Evolutionary conservation across 2,797 vertebrate species (phyloP), one percentile per base, ranked within the genome.

Genomic region (Petrocephalus schoutedeni): DNA sequence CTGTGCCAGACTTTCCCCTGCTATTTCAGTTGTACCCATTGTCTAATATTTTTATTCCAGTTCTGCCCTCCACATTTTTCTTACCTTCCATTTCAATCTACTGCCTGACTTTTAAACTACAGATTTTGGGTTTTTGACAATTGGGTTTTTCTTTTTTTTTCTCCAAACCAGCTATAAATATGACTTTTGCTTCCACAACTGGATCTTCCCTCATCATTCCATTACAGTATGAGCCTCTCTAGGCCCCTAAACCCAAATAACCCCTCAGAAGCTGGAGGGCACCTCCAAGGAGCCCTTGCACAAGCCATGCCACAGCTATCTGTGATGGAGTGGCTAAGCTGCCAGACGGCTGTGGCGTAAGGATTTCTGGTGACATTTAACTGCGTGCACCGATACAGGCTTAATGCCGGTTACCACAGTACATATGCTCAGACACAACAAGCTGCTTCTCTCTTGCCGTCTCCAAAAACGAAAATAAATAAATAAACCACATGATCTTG

Each of bases 361-460:
- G 58, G 71, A 87, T 89, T 87, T 89, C 23, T 87, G 71, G 53
- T 87, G 28, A 10, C 19, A 64, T 87, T 89, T 84, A 59, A 89
- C 87, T 53, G 64, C n/a, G 23, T 51, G 41, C 54, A 12, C 67
- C 10, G 67, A 71, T 36, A 71, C 32, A 71, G 67, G 36, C 67
- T 71, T 71, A 7, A 5, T 41, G 28, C 36, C 16, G 67, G n/a
- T 10, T n/a, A 82, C 45, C 57, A 54, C 23, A 85, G 56, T 58
- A 58, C 53, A 57, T 28, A 36, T 16, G 16, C 54, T 85, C 21
- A 58, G 14, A 57, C 54, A 19, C 28, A 54, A 58, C 0, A 1
- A 16, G 54, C 12, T 36, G 28, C 9, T 32, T 85, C 54, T 57
- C 3, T 32, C 36, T 19, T 32, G 12, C 21, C 14, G 12, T 14